phyloP scores from a whole-genome alignment of 2,113 vertebrate species.

The Aptenodytes forsteri region DNA sequence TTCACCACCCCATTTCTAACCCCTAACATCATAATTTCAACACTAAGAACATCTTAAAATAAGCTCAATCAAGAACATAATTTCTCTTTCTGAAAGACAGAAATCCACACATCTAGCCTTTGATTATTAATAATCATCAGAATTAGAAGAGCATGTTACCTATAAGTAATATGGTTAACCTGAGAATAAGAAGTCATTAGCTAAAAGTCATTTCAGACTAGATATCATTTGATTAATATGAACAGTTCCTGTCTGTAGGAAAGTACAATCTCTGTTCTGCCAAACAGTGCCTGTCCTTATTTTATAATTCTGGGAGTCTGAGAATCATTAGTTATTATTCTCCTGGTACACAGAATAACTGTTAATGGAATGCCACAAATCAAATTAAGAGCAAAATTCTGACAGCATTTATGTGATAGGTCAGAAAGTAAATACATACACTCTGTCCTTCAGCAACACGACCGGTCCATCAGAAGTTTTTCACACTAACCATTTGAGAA shows the following conservation, averaged over 20 bases:
- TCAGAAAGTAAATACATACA: conserved; percentile 21
- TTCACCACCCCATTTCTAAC: not conserved
- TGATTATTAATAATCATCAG: not conserved
- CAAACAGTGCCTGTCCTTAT: conserved; percentile 7
- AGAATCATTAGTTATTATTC: conserved; percentile 37
- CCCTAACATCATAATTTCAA: not conserved
- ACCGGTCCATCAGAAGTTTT: not conserved
- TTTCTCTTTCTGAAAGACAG: not conserved
- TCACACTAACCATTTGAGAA: not conserved
- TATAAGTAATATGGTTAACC: not conserved
- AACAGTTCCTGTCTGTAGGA: not conserved
- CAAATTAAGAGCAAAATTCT: conserved; percentile 13
- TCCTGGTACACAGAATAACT: conserved; percentile 4
- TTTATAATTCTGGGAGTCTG: conserved; percentile 23
- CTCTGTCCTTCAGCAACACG: conserved; percentile 2
- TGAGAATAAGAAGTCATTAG: conserved; percentile 18
- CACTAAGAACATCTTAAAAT: not conserved
- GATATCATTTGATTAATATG: conserved; percentile 10
- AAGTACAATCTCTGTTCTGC: not conserved
- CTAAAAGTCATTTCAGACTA: conserved; percentile 4
- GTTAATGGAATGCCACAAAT: conserved; percentile 54
- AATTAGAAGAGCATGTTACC: not conserved
- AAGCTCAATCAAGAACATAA: not conserved
- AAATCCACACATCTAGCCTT: not conserved
- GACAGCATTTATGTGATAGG: not conserved